Evolutionary conservation across 2,888 invertebrate genomes (phyloP), one percentile per base, ranked within the genome.

Genomic region (Polyommatus icarus): DNA sequence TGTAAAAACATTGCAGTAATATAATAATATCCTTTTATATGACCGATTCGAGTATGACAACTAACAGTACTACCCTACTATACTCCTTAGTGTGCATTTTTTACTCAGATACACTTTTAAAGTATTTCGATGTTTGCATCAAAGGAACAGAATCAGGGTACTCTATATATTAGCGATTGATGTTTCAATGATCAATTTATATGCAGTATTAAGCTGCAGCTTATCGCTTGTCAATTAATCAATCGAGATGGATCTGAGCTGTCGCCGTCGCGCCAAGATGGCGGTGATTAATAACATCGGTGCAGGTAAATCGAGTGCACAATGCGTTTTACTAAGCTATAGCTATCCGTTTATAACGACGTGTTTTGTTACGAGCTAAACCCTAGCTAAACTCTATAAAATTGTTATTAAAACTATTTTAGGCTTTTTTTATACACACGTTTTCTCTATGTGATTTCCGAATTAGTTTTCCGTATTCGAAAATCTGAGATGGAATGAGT

Each of bases 191-290:
- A 18, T 32, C 32, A 67, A 32, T 67, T 29, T 67, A 67, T 18
- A 32, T 29, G 67, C 29, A 67, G 67, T 18, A 50, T 46, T 24
- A 75, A 54, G 50, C 29, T 75, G 54, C 75, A 75, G 78, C 80
- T 81, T 80, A 79, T 78, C 78, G 79, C 79, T 80, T 79, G 79
- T 81, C 83, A 81, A 88, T 90, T 85, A 88, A 89, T 90, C 86
- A 88, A 83, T 79, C 82, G 78, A 78, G 78, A 78, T 79, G 80
- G 40, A 73, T 73, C 32, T 20, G 50, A 67, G 67, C 67, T 67
- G 50, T 46, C 75, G 75, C 80, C 84, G 89, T 87, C 89, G 83
- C 84, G 84, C 86, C 86, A 88, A 90, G 88, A 87, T 86, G 88
- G 85, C 80, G 82, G 82, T 78, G 82, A 89, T 89, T 89, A 90